These are phyloP conservation scores for Plutomurus gul DNA, from an alignment of 1,140 invertebrate species.

Conservation along the genomic window DNA sequence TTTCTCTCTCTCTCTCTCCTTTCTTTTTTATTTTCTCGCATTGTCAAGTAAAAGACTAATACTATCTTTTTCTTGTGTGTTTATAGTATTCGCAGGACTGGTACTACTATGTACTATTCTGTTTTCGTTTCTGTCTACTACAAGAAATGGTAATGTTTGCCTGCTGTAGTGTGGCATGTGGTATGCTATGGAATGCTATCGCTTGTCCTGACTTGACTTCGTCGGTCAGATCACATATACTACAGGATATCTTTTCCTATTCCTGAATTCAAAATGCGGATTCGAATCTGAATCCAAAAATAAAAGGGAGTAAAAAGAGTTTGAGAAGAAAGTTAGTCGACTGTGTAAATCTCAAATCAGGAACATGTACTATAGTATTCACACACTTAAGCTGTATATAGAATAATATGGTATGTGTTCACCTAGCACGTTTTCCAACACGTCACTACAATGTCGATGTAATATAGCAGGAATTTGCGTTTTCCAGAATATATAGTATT, in stretches of 20 bases:
- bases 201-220: not conserved
- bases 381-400: too few species aligned
- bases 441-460: too few species aligned
- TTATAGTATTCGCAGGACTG: not conserved
- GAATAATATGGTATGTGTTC: too few species aligned
- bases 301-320: not conserved
- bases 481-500: too few species aligned
- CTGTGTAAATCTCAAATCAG: not conserved
- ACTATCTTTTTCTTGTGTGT: not conserved
- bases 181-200: not conserved
- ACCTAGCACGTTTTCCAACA: too few species aligned
- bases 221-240: not conserved
- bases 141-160: not conserved
- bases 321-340: not conserved
- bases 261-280: not conserved
- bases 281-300: not conserved
- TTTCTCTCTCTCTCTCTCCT: not conserved
- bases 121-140: not conserved
- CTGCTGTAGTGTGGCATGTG: not conserved
- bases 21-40: not conserved
- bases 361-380: not conserved
- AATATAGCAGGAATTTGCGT: too few species aligned
- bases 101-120: not conserved
- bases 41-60: not conserved
- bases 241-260: not conserved